Evolutionary conservation across 2,797 vertebrate species (phyloP).

Genomic region (Prionace glauca): DNA sequence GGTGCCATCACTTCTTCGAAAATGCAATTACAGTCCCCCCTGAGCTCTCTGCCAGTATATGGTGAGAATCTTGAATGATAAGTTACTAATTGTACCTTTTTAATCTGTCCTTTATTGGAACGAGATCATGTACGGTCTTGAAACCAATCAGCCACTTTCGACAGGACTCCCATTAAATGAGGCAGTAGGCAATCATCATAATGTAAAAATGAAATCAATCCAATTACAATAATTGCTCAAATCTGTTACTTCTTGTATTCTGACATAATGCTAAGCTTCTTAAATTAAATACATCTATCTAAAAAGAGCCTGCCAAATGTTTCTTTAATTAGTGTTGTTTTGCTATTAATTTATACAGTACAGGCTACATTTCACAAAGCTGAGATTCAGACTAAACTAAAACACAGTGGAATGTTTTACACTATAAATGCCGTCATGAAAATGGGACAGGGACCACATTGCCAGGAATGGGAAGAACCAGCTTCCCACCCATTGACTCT

Average conservation of each 20-base stretch:
- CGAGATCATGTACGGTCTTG: not conserved
- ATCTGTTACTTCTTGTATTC: not conserved
- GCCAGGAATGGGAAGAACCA: too few relatives aligned
- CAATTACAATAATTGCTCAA: not conserved
- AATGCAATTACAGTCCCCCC: constrained; percentile 23
- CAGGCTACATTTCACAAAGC: not conserved
- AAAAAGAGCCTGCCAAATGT: not conserved
- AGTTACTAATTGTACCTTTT: not conserved
- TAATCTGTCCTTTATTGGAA: constrained; percentile 26
- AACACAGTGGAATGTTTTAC: not conserved
- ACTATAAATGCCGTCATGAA: not conserved
- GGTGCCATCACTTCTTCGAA: not conserved
- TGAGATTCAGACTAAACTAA: not conserved
- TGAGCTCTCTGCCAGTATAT: not conserved
- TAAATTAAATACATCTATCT: not conserved
- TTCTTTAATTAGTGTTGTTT: not conserved
- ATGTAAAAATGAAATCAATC: not conserved
- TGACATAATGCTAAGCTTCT: not conserved
- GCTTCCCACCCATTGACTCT: too few relatives aligned
- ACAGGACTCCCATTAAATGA: not conserved
- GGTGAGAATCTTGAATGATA: not conserved
- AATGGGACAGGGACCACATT: not conserved
- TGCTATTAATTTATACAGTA: not conserved
- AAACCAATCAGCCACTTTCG: not conserved
- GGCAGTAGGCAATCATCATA: not conserved